phyloP scores from a whole-genome alignment of 1,140 invertebrate genomes.

The Condylostylus longicornis region DNA sequence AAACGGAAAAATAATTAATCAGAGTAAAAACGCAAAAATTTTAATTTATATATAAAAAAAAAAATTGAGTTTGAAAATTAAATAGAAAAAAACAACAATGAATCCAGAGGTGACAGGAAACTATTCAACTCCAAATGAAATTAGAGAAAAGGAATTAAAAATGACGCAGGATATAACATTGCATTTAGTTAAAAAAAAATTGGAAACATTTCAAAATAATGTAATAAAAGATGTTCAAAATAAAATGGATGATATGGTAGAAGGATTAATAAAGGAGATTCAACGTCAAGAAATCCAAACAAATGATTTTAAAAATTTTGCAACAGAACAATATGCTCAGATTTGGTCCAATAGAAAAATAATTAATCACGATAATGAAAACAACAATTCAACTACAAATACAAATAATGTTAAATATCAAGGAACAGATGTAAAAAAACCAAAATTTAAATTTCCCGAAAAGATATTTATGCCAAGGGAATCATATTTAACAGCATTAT shows the following conservation, averaged over 20 bases:
- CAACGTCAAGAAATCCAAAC: constrained; percentile 18
- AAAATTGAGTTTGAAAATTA: no score
- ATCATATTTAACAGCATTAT: constrained; percentile 61
- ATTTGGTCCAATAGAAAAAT: constrained; percentile 22
- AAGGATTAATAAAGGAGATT: constrained; percentile 26
- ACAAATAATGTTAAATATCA: background rate
- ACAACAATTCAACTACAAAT: constrained; percentile 6
- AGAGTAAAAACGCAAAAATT: no score
- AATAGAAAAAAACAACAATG: no score
- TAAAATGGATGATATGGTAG: constrained; percentile 18
- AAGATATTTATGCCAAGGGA: constrained; percentile 53
- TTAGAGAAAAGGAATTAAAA: no score
- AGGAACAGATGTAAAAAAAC: background rate
- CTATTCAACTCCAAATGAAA: no score
- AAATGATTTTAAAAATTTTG: constrained; percentile 23
- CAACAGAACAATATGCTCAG: constrained; percentile 7
- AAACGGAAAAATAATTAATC: no score
- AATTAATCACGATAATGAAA: background rate
- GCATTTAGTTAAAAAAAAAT: constrained; percentile 18
- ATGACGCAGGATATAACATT: no score
- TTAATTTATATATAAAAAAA: no score
- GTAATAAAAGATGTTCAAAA: constrained; percentile 21
- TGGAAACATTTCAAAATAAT: constrained; percentile 18
- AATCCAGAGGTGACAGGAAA: no score
- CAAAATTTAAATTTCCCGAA: constrained; percentile 31